Percentiles rank a stretch among this genome's conserved stretches.
These are phyloP conservation scores for Cygnus atratus DNA, from an alignment of 2,113 vertebrate genomes.

Conservation along the genomic window DNA sequence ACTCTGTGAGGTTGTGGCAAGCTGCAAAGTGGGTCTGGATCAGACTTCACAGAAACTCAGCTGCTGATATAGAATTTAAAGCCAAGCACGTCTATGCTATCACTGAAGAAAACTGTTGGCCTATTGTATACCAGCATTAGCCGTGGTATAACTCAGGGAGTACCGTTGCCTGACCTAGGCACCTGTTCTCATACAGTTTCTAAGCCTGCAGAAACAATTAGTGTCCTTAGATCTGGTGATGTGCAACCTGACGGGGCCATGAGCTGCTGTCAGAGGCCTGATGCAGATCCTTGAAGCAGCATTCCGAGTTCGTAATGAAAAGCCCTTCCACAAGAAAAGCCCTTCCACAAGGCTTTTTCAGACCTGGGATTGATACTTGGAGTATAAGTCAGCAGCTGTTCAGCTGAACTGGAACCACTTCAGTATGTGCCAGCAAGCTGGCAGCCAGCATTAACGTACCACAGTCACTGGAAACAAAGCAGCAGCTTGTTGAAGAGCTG, in stretches of 20 bases:
- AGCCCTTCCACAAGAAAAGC: not conserved
- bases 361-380: not conserved
- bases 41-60: not conserved
- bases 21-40: not conserved
- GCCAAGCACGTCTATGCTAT: not conserved
- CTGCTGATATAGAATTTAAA: not conserved
- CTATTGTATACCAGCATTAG: not conserved
- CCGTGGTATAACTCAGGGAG: not conserved
- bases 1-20: not conserved
- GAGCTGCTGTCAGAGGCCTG: not conserved
- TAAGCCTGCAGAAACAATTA: not conserved
- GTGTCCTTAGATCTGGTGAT: not conserved
- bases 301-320: not conserved
- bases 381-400: not conserved
- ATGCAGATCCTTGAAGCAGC: not conserved
- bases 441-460: not conserved
- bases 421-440: not conserved
- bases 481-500: rapidly evolving
- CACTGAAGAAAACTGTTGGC: not conserved
- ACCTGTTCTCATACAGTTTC: not conserved
- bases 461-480: not conserved
- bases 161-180: not conserved
- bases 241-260: rapidly evolving
- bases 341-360: not conserved
- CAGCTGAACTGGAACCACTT: not conserved